Percentiles rank a stretch among this genome's conserved stretches.
Evolutionary conservation across 2,113 vertebrate genomes (phyloP).

Genomic region (Halcyon malimbica): DNA sequence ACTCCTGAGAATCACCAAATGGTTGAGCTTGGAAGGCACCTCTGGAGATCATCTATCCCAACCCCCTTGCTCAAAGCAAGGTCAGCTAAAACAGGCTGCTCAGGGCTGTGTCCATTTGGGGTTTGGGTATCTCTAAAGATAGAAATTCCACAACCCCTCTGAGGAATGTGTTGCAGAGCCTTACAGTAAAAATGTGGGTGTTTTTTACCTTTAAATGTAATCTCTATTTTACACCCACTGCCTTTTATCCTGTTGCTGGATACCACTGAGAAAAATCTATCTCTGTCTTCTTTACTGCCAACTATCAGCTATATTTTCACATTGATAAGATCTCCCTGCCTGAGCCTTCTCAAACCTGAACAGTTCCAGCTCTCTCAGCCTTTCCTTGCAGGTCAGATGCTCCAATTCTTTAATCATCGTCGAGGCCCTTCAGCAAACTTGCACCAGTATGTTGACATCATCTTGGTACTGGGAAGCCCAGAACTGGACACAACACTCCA

Average conservation of each 20-base stretch:
- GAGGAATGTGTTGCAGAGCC: not conserved
- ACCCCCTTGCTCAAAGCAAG: not conserved
- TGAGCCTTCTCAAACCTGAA: not conserved
- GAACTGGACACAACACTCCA: not conserved
- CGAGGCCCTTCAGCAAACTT: not conserved
- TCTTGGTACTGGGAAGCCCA: not conserved
- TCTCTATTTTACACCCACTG: not conserved
- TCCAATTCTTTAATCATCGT: not conserved
- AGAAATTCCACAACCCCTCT: not conserved
- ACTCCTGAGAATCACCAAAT: not conserved
- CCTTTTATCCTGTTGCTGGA: not conserved
- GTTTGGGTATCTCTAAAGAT: not conserved
- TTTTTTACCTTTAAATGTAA: not conserved
- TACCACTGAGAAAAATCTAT: not conserved
- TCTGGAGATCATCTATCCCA: not conserved
- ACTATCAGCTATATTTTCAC: not conserved
- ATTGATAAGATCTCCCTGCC: not conserved
- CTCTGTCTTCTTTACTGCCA: not conserved
- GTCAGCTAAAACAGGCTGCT: not conserved
- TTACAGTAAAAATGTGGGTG: accelerated
- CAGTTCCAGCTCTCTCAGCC: not conserved
- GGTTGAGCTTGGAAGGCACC: not conserved
- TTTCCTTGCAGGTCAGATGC: not conserved
- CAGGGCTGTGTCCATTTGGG: not conserved
- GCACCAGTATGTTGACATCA: not conserved